These are phyloP conservation scores for Globodera rostochiensis DNA, from an alignment of 1,140 invertebrate genomes.

Conservation along the genomic window DNA sequence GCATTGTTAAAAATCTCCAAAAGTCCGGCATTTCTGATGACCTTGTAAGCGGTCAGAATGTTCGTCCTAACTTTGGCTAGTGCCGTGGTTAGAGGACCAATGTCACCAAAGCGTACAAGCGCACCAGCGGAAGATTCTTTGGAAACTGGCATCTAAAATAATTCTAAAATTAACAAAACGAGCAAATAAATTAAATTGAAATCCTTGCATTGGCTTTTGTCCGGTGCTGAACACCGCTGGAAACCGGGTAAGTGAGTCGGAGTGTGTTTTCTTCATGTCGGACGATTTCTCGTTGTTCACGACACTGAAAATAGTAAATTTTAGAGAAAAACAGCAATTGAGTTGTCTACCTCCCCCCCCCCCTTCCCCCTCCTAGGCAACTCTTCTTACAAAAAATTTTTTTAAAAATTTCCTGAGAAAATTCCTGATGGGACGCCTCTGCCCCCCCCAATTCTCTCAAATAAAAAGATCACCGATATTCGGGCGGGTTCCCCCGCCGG, in stretches of 20 bases:
- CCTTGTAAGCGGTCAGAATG: conserved; percentile 33
- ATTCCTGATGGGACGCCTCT: not conserved
- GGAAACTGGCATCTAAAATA: conserved; percentile 13
- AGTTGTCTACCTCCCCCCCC: too few species aligned
- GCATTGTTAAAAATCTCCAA: not conserved
- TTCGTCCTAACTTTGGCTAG: conserved; percentile 33
- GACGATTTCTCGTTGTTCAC: conserved; percentile 3
- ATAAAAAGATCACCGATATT: not conserved
- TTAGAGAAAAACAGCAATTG: too few species aligned
- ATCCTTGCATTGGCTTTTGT: conserved; percentile 17
- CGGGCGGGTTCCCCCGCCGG: conserved; percentile 1
- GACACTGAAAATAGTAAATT: not conserved
- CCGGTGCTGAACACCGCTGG: conserved; percentile 32
- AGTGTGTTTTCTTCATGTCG: conserved; percentile 24
- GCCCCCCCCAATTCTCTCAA: not conserved
- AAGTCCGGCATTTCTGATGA: not conserved
- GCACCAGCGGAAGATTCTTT: conserved; percentile 19
- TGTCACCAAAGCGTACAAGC: conserved; percentile 20
- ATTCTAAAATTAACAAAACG: not conserved
- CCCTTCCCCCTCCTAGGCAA: too few species aligned
- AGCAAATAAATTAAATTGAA: not conserved
- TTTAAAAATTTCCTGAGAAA: not conserved
- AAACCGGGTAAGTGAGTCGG: conserved; percentile 34
- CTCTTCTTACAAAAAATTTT: too few species aligned
- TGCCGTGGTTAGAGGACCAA: conserved; percentile 34